Evolutionary conservation across 2,797 vertebrate genomes (phyloP).

Genomic region (Gallinago solitaria): DNA sequence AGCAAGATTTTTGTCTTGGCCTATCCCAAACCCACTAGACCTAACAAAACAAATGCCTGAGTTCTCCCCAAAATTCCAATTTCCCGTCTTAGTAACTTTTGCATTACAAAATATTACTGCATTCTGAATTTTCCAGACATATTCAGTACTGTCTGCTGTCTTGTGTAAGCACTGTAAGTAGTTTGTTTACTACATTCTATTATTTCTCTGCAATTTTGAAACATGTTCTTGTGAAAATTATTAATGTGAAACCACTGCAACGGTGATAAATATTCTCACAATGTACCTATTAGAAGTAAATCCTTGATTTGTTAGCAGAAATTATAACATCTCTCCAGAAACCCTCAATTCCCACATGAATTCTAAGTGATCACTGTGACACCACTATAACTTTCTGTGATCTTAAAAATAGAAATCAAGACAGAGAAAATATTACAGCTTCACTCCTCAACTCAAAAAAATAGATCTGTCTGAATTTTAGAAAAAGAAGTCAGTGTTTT

Average conservation of each 20-base stretch:
- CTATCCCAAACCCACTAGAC: background rate
- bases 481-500: background rate
- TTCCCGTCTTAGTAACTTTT: background rate
- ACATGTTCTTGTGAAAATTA: background rate
- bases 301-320: background rate
- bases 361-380: background rate
- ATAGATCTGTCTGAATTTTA: background rate
- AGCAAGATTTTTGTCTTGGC: background rate
- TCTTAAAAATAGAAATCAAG: background rate
- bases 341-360: background rate
- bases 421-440: background rate
- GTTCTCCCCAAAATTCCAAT: background rate
- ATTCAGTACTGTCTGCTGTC: background rate
- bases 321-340: background rate
- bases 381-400: background rate
- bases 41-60: background rate
- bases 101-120: background rate
- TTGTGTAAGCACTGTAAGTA: background rate
- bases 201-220: background rate
- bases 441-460: background rate
- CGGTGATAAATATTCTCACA: background rate
- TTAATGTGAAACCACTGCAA: background rate
- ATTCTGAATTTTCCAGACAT: background rate
- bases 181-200: background rate
- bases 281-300: background rate